Evolutionary conservation across 2,888 invertebrate genomes (phyloP).

Genomic region (Cremastinae sp.): DNA sequence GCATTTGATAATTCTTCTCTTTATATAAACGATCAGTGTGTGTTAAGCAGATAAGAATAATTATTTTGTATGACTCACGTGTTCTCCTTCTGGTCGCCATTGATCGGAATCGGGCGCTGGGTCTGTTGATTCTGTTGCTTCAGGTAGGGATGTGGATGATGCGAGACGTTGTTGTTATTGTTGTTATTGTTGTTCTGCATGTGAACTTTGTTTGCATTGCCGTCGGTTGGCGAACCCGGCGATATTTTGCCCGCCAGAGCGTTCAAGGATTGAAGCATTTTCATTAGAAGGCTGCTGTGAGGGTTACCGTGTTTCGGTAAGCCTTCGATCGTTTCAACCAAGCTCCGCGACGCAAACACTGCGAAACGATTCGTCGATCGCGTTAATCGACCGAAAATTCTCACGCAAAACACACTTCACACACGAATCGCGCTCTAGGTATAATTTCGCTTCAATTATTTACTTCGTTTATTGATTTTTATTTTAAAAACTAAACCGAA

Average conservation of each 20-base stretch:
- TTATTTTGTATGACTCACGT: slow-evolving; percentile 72
- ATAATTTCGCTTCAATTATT: no score
- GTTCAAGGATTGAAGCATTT: slow-evolving; percentile 93
- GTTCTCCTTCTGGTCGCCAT: slow-evolving; percentile 78
- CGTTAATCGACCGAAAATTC: not conserved
- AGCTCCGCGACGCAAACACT: slow-evolving; percentile 15
- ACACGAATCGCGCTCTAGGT: slow-evolving; percentile 3
- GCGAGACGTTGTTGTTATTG: slow-evolving; percentile 71
- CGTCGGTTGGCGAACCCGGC: slow-evolving; percentile 86
- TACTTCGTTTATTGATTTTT: slow-evolving; percentile 3
- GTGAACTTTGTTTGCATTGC: slow-evolving; percentile 86
- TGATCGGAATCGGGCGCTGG: slow-evolving; percentile 68
- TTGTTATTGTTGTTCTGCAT: slow-evolving; percentile 81
- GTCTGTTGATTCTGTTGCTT: slow-evolving; percentile 73
- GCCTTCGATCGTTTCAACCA: slow-evolving; percentile 67
- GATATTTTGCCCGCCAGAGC: slow-evolving; percentile 94
- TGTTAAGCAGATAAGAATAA: not conserved
- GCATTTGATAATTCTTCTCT: no score
- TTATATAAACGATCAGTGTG: no score
- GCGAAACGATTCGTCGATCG: slow-evolving; percentile 46
- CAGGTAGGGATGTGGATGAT: slow-evolving; percentile 75
- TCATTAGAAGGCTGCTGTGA: slow-evolving; percentile 75
- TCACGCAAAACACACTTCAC: slow-evolving; percentile 23
- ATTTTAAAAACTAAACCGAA: not conserved
- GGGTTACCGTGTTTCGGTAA: slow-evolving; percentile 69